Evolutionary conservation across 1,140 invertebrate species (phyloP).

Genomic region (Philotrypesis tridentata): DNA sequence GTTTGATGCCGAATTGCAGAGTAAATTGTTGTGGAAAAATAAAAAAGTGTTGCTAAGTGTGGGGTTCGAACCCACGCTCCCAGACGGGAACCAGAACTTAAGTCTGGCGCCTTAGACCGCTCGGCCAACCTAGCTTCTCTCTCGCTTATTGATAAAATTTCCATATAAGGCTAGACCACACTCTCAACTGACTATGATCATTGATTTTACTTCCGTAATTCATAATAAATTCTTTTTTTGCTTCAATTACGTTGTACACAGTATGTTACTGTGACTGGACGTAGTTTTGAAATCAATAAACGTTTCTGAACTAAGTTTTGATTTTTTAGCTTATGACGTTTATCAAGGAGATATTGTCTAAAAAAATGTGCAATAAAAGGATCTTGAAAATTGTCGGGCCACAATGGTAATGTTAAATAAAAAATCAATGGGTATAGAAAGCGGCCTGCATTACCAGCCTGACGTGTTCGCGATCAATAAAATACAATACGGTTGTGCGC

Average conservation of each 20-base stretch:
- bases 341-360: no score
- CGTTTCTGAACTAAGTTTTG: no score
- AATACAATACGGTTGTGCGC: not conserved
- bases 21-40: constrained; percentile 49
- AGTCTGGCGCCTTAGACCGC: constrained; percentile 77
- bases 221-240: not conserved
- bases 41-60: constrained; percentile 72
- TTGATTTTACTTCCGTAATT: constrained; percentile 16
- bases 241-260: not conserved
- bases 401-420: not conserved
- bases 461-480: not conserved
- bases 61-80: constrained; percentile 77
- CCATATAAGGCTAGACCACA: not conserved
- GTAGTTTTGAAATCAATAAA: not conserved
- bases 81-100: constrained; percentile 75
- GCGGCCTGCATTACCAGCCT: not conserved
- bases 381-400: no score
- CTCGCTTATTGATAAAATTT: not conserved
- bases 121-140: constrained; percentile 72
- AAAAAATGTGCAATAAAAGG: no score
- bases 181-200: not conserved
- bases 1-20: not conserved
- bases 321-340: no score
- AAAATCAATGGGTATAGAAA: not conserved
- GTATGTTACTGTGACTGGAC: no score